Base-by-base conservation (phyloP, 1,140 invertebrate species). In the Drosophila parabipectinata region DNA sequence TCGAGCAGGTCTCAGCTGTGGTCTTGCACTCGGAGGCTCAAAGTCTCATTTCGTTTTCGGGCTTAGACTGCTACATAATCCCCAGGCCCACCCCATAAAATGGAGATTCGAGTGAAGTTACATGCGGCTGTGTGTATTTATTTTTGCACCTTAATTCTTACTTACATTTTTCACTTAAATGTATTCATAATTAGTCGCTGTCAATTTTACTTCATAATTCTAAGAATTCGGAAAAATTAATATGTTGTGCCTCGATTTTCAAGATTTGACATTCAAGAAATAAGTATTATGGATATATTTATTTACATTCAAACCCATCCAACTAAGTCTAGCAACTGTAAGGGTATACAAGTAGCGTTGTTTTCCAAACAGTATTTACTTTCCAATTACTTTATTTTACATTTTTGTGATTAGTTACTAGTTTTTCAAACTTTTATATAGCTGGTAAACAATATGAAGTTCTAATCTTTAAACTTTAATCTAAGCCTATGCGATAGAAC, bases 31-130 rank as follows among this genome's bases (percentile, higher is more conserved):
- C 64, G 74, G 60, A 61, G 79, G 79, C 81, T 82, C 79, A 82
- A 83, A 82, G 60, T 82, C 69, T 78, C 69, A 79, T 84, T 83
- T 82, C 61, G 76, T 71, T 71, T 53, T 69, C 44, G 69, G 57
- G 58, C 61, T 73, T 56, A 37, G 24, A 26, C 45, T 54, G 47
- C 34, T 39, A 41, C 21, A 8, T 54, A 26, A 68, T 45, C 14
- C 41, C 5, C 41, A 1, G 41, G n/a, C 41, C 41, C 41, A 44
- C 39, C 50, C 37, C 57, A 50, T 60, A 14, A 53, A 60, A 59
- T 51, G n/a, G 5, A 39, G 64, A 59, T 51, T 66, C 50, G 53
- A 62, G 78, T 48, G 64, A 76, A 71, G 68, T 76, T 58, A 44
- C 44, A 44, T 14, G 18, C 45, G 9, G 14, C 39, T 47, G 39